Base-by-base conservation (phyloP, 1,140 invertebrate species). In the Mylabris phalerata region DNA sequence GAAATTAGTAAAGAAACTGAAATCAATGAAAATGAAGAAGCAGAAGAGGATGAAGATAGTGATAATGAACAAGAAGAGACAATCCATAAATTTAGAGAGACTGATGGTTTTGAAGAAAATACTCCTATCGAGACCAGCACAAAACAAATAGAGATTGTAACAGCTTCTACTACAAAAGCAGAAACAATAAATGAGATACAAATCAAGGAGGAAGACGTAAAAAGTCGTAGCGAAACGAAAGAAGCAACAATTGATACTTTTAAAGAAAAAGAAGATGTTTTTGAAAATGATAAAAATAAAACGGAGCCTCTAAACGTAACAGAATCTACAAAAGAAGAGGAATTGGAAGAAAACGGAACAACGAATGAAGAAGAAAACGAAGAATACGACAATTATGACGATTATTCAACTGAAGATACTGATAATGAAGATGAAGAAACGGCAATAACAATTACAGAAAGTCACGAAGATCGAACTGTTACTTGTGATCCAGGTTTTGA, bases 401-500 rank as follows among this genome's bases (percentile, higher is more conserved):
- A 62, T 38, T 45, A 62, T 55, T 44, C 49, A 1, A 47, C 49
- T 6, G 55, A 50, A 32, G 26, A 41, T 46, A 54, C 40, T 32
- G 50, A 57, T 13, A 52, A 55, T 2, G 45, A 56, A 19, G n/a
- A 27, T 5, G 32, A 45, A 25, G 44, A 25, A 54, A 54, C 26
- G 43, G 19, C 19, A 19, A 26, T 38, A 27, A 54, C 32, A 32
- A 32, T 3, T 3, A 32, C 32, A 32, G 7, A 4, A 32, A 19
- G 19, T 19, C 32, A 41, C 13, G 10, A 52, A 7, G 41, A 42
- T 0, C 24, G 13, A 43, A 40, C 52, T 27, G 5, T 32, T n/a
- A 55, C 60, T 46, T 64, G 62, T 42, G 13, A 56, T 25, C 42
- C 43, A 3, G 63, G 63, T 38, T 62, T 50, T 45, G n/a, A 10